Base-by-base conservation (phyloP, 2,797 vertebrate genomes). In the Tadarida brasiliensis region DNA sequence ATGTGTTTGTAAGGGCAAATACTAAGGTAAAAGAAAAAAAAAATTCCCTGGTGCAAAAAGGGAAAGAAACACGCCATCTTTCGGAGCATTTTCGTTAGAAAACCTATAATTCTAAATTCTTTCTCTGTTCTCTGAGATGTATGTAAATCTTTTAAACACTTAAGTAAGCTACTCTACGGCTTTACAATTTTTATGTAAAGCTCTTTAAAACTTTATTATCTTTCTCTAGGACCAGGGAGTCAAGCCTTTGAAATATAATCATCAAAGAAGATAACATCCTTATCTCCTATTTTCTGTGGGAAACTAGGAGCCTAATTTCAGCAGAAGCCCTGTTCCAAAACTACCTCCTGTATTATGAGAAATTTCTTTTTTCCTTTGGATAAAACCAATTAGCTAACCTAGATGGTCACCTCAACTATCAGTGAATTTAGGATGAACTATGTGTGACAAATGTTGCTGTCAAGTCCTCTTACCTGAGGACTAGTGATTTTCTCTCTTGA, bases 401-500 rank as follows among this genome's bases (percentile, higher is more conserved):
- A 44, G 39, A 44, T 44, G 39, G 39, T 44, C 39, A 44, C 39
- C 39, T 7, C 39, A 44, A 44, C 39, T 44, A 44, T 44, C 7
- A 44, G 39, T 44, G 39, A 44, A 44, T 44, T 44, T 44, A 44
- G 39, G 39, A 44, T 44, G 39, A 44, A 44, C 39, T 7, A 44
- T 44, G 39, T 44, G 39, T 44, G 39, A 44, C 39, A 44, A 44
- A 44, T 44, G 39, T 44, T 44, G 39, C 39, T 44, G 39, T 44
- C 39, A 44, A 44, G 39, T 44, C 39, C 39, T 44, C 39, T 3
- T 44, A 44, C 35, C 59, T 92, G n/a, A 87, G 30, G 47, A 68
- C 63, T 73, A 44, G 39, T 73, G 78, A 20, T 78, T 91, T 67
- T 87, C 78, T 80, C 92, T 82, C 63, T 59, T 67, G 28, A 94